A percentile compares a stretch with the other conserved stretches of the same genome.
These are phyloP conservation scores for Helarctos malayanus DNA, from an alignment of 2,797 vertebrate species.

Conservation along the genomic window DNA sequence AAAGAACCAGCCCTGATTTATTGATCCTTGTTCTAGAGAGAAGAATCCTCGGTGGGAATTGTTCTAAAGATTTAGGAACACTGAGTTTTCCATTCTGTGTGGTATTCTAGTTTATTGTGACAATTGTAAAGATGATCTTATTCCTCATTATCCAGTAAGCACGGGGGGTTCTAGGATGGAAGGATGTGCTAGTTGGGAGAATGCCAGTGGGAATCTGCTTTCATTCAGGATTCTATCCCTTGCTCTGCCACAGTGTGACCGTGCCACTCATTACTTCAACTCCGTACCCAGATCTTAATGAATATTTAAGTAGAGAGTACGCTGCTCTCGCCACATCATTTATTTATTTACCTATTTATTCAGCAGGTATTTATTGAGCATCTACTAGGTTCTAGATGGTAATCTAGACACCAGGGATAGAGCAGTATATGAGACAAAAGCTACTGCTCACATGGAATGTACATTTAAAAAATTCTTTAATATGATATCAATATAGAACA, in stretches of 20 bases:
- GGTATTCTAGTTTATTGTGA: not conserved
- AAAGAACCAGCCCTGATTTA: not conserved
- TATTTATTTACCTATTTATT: not conserved
- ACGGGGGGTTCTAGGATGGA: not conserved
- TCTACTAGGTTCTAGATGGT: not conserved
- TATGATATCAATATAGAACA: not conserved
- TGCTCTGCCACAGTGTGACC: not conserved
- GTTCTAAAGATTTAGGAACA: constrained; percentile 61
- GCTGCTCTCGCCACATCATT: not conserved
- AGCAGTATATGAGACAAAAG: not conserved
- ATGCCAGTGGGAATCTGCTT: not conserved
- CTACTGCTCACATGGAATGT: not conserved
- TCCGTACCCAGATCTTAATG: not conserved
- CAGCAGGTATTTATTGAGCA: not conserved
- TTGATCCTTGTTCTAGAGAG: constrained; percentile 34
- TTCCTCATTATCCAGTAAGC: not conserved
- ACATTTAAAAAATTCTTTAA: not conserved
- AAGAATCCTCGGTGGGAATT: not conserved
- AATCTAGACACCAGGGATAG: not conserved
- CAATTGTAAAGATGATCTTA: not conserved
- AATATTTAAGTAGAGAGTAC: not conserved
- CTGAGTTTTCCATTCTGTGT: not conserved
- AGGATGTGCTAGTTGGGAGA: not conserved
- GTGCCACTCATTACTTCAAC: not conserved
- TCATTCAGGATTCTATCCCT: not conserved